These are phyloP conservation scores for Steatornis caripensis DNA, from an alignment of 2,113 vertebrate genomes.

Conservation along the genomic window DNA sequence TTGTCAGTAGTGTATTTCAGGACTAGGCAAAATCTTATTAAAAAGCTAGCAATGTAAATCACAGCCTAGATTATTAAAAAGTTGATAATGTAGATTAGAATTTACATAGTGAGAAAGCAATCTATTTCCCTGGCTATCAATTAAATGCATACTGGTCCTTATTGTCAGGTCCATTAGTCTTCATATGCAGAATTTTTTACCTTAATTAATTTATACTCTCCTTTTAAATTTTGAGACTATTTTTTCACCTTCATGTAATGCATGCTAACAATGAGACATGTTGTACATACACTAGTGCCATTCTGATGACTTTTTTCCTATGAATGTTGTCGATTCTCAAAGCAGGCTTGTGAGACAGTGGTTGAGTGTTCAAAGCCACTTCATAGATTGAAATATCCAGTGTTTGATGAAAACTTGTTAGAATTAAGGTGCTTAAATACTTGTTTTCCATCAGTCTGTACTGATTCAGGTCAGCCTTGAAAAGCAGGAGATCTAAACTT, in stretches of 20 bases:
- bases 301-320: fast-evolving
- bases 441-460: not conserved
- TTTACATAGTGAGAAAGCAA: not conserved
- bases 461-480: not conserved
- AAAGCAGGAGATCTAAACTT: not conserved
- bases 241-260: not conserved
- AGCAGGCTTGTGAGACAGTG: not conserved
- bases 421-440: not conserved
- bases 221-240: not conserved
- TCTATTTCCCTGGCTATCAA: not conserved
- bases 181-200: not conserved
- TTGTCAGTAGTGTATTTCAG: not conserved
- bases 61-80: not conserved
- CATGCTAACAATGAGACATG: not conserved
- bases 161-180: not conserved
- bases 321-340: not conserved
- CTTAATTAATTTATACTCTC: not conserved
- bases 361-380: not conserved
- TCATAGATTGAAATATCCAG: not conserved
- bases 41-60: not conserved
- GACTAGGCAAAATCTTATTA: not conserved
- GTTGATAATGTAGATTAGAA: not conserved
- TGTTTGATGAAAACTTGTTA: not conserved
- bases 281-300: not conserved
- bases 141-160: not conserved